Percentiles rank a stretch among this genome's conserved stretches.
These are phyloP conservation scores for Osmerus mordax DNA, from an alignment of 2,113 vertebrate genomes.

Conservation along the genomic window DNA sequence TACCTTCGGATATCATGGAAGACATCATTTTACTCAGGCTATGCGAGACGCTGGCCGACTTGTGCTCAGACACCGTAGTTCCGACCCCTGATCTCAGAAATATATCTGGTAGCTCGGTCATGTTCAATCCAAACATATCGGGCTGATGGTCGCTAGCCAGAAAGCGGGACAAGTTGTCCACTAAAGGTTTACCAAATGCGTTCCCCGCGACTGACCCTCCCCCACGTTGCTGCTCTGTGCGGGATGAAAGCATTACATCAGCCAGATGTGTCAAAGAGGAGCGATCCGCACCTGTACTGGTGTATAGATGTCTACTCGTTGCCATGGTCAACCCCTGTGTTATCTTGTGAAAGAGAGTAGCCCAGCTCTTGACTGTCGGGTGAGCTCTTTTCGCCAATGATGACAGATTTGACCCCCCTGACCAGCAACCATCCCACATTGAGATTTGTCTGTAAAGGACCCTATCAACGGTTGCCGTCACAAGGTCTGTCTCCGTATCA, in stretches of 20 bases:
- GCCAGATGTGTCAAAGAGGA: too few species aligned
- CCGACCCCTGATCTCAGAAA: conserved; percentile 1
- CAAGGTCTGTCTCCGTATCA: not conserved
- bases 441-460: not conserved
- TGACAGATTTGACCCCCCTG: not conserved
- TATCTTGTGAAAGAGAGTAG: conserved; percentile 2
- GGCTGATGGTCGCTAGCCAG: not conserved
- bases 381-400: not conserved
- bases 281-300: too few species aligned
- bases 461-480: not conserved
- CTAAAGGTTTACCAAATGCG: not conserved
- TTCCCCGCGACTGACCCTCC: not conserved
- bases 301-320: too few species aligned
- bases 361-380: not conserved
- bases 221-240: too few species aligned
- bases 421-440: not conserved
- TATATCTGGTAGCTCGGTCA: not conserved
- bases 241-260: too few species aligned
- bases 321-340: not conserved
- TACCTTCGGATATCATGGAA: not conserved
- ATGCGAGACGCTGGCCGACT: not conserved
- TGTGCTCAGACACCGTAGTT: not conserved
- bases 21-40: conserved; percentile 8
- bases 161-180: not conserved
- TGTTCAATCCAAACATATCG: not conserved